Evolutionary conservation across 2,888 invertebrate species (phyloP).

Genomic region (Folsomia candida): DNA sequence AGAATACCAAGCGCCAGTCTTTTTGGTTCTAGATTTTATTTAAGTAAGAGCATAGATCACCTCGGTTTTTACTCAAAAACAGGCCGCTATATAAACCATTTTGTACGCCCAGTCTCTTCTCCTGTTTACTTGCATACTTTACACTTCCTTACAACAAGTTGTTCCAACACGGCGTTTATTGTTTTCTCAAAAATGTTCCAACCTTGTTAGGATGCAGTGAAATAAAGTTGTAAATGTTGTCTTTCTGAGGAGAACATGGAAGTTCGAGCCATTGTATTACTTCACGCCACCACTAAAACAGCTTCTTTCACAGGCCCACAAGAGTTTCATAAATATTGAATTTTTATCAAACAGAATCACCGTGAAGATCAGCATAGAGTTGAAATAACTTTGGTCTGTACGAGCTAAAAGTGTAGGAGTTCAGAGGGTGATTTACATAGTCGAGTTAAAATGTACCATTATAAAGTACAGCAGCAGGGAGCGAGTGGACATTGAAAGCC

Average conservation of each 20-base stretch:
- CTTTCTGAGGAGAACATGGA: not conserved
- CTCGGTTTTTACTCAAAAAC: not conserved
- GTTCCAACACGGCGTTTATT: not conserved
- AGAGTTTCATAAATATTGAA: no score
- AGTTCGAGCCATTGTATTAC: not conserved
- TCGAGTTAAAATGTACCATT: no score
- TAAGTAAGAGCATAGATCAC: not conserved
- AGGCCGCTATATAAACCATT: not conserved
- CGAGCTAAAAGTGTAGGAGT: no score
- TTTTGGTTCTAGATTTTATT: not conserved
- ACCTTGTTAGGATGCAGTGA: not conserved
- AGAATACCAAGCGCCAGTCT: not conserved
- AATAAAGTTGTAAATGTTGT: not conserved
- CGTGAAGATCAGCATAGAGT: no score
- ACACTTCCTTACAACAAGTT: conserved; percentile 4
- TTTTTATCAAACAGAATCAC: no score
- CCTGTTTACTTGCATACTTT: not conserved
- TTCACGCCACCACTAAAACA: no score
- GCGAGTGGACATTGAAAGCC: no score
- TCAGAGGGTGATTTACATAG: no score
- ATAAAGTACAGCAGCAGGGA: no score
- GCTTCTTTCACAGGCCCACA: no score
- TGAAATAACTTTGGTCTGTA: no score
- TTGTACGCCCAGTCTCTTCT: not conserved
- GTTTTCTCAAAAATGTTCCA: not conserved